A percentile compares a stretch with the other conserved stretches of the same genome.
These are phyloP conservation scores for Sebastes steindachneri DNA, from an alignment of 2,797 vertebrate genomes.

Conservation along the genomic window DNA sequence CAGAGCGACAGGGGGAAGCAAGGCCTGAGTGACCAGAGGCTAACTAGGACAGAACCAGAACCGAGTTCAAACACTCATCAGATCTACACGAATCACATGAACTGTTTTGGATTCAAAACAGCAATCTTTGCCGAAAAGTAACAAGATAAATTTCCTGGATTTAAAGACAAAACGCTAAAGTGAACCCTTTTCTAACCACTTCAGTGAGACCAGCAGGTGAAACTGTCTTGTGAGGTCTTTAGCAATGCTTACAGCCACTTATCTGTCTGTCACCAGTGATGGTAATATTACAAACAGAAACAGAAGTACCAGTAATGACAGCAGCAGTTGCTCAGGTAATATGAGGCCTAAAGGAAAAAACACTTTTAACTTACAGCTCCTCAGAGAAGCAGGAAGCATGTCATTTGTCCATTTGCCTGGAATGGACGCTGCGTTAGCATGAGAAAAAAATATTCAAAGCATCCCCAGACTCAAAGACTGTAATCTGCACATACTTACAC, in stretches of 20 bases:
- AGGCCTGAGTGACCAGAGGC: too few species aligned
- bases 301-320: conserved; percentile 25
- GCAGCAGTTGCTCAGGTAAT: background rate
- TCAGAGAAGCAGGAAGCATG: background rate
- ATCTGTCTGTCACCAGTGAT: conserved; percentile 9
- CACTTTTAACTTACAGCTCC: background rate
- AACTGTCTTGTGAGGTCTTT: background rate
- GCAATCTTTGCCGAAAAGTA: background rate
- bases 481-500: background rate
- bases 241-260: background rate
- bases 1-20: too few species aligned
- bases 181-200: background rate
- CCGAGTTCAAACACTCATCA: too few species aligned
- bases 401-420: conserved; percentile 26
- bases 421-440: background rate
- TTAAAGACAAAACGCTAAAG: background rate
- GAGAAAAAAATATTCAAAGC: conserved; percentile 50
- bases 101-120: too few species aligned
- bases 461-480: background rate
- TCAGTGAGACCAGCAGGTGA: background rate
- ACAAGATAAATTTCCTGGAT: background rate
- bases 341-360: conserved; percentile 1
- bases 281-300: background rate
- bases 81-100: too few species aligned
- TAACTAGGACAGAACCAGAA: too few species aligned